Base-by-base conservation (phyloP, 2,113 vertebrate species). In the Galeopterus variegatus region DNA sequence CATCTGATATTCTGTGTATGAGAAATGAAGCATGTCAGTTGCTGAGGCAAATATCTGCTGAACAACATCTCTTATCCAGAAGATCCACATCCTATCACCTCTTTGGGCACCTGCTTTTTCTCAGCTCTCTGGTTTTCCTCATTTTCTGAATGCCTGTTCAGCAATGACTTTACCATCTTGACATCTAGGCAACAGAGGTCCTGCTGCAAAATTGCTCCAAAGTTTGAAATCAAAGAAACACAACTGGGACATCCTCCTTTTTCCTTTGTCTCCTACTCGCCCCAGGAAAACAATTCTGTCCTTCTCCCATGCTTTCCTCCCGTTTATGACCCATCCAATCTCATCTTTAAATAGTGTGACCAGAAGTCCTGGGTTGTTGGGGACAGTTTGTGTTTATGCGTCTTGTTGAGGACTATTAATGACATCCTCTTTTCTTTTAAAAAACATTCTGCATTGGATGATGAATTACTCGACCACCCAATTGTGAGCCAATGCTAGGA, bases 161-260 rank as follows among this genome's bases (percentile, higher is more conserved):
- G 21, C 21, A 87, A 70, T 52, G 82, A 31, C 14, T 28, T 88
- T 70, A 73, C 28, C 45, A 64, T 23, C 65, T 19, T 93, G 21
- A 1, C n/a, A 77, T 52, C 41, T 58, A 48, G 21, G 4, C 18
- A 10, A 80, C 33, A 76, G 21, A 60, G 5, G 7, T 64, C 15
- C 23, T 89, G 56, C 3, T 28, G 14, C 26, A 73, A 56, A 36
- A 76, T 5, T 70, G 23, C 52, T 92, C 21, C 90, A 48, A 84
- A 76, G 10, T 56, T 77, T 85, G n/a, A 94, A 88, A 62, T 67
- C 45, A 96, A 81, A 90, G 17, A 77, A 41, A 67, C 19, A n/a
- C n/a, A 76, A 11, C 7, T 54, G 28, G 23, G 15, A n/a, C 8
- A 72, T 48, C 31, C 5, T 90, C 21, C 7, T 92, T 80, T 80